Evolutionary conservation across 2,888 invertebrate species (phyloP), one percentile per base, ranked within the genome.

Genomic region (Drosophila anomelani): DNA sequence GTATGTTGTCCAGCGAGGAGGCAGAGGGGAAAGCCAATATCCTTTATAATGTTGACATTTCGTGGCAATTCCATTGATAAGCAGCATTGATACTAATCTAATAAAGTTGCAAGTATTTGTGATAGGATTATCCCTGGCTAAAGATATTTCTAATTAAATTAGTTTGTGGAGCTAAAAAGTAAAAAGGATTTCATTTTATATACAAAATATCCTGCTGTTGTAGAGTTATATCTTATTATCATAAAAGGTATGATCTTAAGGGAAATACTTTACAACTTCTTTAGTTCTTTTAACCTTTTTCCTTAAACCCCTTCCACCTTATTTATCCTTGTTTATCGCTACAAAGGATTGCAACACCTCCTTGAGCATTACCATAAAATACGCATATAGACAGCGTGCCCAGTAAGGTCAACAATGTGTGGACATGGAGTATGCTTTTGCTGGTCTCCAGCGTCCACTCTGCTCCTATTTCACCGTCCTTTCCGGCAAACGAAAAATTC

Each of bases 401-500:
- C 20, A 20, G 34, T 62, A 26, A 44, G 57, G 80, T 77, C 77
- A 80, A 60, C 54, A 38, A 55, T 54, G 54, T 58, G 26, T 56
- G 60, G 41, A 38, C 23, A 55, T 53, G n/a, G 39, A 41, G 47
- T 43, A 43, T 32, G 41, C 56, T 56, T 32, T 32, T 43, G 32
- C 15, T 56, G 43, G 56, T 17, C 41, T 20, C 15, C 32, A 57
- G 23, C 58, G 41, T 59, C 51, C 38, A 44, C 59, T n/a, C 32
- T 39, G 43, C 53, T 20, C 46, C 29, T 41, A 41, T n/a, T 29
- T 47, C 58, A 26, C 38, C 26, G 20, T 20, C 26, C 36, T 23
- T 23, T 12, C 38, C 10, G 38, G 34, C 29, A 3, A 63, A 71
- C 60, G 66, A 69, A 66, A 75, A 79, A 84, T 87, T 78, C 82